Percentiles rank a stretch among this genome's conserved stretches.
phyloP scores from a whole-genome alignment of 2,888 invertebrate genomes.

The Nycteola revayana region DNA sequence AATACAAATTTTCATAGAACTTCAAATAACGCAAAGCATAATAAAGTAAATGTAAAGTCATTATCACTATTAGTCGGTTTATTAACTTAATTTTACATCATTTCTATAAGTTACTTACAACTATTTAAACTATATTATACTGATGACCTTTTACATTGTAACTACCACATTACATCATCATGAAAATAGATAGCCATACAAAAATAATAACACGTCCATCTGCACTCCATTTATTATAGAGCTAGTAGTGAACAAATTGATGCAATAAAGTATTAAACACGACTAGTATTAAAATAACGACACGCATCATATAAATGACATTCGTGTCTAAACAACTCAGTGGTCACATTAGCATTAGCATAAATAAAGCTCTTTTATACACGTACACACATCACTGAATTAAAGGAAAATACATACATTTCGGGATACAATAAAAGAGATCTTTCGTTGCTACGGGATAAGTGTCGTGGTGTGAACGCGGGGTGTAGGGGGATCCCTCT shows the following conservation, averaged over 20 bases:
- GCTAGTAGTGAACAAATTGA: conserved; percentile 28
- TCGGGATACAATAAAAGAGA: conserved; percentile 15
- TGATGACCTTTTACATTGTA: no score
- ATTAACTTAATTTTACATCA: no score
- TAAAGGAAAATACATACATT: conserved; percentile 12
- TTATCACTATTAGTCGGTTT: no score
- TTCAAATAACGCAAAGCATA: no score
- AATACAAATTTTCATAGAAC: no score
- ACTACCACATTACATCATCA: conserved; percentile 9
- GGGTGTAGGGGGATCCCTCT: conserved; percentile 38
- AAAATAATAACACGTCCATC: conserved; percentile 27
- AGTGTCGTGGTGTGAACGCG: conserved; percentile 38
- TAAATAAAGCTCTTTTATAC: conserved; percentile 44
- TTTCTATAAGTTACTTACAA: no score
- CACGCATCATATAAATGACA: conserved; percentile 51
- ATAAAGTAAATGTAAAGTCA: no score
- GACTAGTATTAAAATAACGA: conserved; percentile 49
- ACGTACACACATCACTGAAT: conserved; percentile 29
- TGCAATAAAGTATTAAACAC: conserved; percentile 38
- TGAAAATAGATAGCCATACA: conserved; percentile 19
- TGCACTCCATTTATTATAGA: conserved; percentile 27
- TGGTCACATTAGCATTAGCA: conserved; percentile 47
- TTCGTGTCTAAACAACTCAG: conserved; percentile 50
- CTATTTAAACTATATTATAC: no score
- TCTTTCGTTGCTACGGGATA: conserved; percentile 14